Evolutionary conservation across 2,888 invertebrate genomes (phyloP).

Genomic region (Cheilosia impressa): DNA sequence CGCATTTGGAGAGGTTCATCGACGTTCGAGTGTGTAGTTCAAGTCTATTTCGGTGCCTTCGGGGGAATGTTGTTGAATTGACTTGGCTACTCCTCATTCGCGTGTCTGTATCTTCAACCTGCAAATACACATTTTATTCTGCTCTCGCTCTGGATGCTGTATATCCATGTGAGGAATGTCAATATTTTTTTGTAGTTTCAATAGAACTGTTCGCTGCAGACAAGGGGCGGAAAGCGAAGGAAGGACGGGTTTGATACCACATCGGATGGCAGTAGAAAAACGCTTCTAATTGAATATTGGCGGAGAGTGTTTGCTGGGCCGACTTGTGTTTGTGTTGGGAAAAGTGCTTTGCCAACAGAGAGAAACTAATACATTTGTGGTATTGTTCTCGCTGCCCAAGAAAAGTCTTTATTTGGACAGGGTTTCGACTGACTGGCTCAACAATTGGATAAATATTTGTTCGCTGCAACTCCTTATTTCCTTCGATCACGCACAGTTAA

Average conservation of each 20-base stretch:
- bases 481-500: too few relatives aligned
- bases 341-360: conserved; percentile 17
- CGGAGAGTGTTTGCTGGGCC: conserved; percentile 4
- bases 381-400: neutral
- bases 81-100: conserved; percentile 3
- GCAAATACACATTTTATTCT: conserved; percentile 15
- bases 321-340: conserved; percentile 11
- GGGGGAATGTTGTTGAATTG: conserved; percentile 12
- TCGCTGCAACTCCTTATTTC: too few relatives aligned
- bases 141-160: neutral
- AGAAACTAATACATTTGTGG: neutral
- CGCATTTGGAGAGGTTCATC: conserved; percentile 1
- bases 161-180: neutral
- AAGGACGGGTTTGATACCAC: neutral
- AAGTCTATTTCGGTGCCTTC: conserved; percentile 4
- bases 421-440: too few relatives aligned
- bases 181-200: conserved; percentile 49
- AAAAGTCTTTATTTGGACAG: neutral
- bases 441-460: too few relatives aligned
- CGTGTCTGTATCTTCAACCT: conserved; percentile 10
- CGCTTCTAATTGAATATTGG: conserved; percentile 14
- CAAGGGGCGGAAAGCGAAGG: neutral
- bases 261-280: neutral
- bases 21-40: neutral
- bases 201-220: conserved; percentile 12